phyloP scores from a whole-genome alignment of 2,888 invertebrate species.

The Zygogramma bicolorata region DNA sequence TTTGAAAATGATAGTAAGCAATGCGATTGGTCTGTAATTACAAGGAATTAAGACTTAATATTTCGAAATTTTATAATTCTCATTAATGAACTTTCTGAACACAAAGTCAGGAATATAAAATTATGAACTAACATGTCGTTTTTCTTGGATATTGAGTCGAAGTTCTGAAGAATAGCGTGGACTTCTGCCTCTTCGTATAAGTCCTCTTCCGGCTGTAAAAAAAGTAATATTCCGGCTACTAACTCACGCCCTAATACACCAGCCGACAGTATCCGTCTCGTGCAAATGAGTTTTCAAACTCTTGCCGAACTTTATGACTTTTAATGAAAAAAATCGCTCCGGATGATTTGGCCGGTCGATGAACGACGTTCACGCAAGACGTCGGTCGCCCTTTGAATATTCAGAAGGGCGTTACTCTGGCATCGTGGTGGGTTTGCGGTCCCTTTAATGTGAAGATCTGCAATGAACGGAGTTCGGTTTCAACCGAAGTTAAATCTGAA shows the following conservation, averaged over 20 bases:
- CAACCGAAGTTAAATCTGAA: too few species aligned
- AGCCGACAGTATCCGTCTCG: conserved; percentile 5
- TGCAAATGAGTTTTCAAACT: conserved; percentile 19
- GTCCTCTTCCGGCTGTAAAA: not conserved
- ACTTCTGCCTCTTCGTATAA: not conserved
- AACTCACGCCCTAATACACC: not conserved
- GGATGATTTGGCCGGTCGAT: conserved; percentile 41
- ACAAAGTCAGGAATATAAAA: too few species aligned
- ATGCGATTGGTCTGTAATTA: too few species aligned
- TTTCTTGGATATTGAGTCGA: too few species aligned
- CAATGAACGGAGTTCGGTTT: too few species aligned
- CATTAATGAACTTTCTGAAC: too few species aligned
- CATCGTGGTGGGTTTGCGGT: not conserved
- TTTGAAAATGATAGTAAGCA: too few species aligned
- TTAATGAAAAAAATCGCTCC: conserved; percentile 30
- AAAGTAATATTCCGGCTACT: not conserved
- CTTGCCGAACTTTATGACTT: conserved; percentile 8
- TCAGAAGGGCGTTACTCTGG: conserved; percentile 24
- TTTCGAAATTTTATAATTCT: too few species aligned
- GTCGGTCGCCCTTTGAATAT: conserved; percentile 30
- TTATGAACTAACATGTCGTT: too few species aligned
- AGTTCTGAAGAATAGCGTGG: too few species aligned
- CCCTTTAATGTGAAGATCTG: too few species aligned
- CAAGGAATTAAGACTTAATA: too few species aligned
- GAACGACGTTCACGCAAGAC: conserved; percentile 35